A percentile compares a stretch with the other conserved stretches of the same genome.
Conservation (phyloP, 1,140 invertebrate species). For the Lutraria rhynchaena region DNA sequence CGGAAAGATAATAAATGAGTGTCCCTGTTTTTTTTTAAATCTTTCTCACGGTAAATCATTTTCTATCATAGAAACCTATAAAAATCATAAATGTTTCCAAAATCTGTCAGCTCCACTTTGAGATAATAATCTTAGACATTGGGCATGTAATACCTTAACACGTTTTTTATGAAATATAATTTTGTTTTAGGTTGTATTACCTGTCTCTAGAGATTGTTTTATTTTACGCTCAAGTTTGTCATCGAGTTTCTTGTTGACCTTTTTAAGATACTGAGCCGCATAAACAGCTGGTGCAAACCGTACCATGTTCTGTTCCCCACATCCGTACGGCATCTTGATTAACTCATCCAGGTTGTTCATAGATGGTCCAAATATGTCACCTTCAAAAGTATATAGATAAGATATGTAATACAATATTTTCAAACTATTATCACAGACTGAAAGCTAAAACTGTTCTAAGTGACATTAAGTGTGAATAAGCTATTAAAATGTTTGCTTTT, state of each 20-base stretch:
- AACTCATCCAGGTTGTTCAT: constrained; percentile 83
- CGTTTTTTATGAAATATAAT: too few species aligned
- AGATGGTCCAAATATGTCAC: constrained; percentile 72
- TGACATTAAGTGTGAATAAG: background rate
- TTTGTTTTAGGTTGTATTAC: too few species aligned
- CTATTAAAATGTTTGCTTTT: background rate
- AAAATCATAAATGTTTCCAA: too few species aligned
- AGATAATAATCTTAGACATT: too few species aligned
- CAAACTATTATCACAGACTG: background rate
- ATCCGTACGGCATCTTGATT: constrained; percentile 91
- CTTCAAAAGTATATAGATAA: constrained; percentile 52
- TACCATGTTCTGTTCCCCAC: constrained; percentile 97
- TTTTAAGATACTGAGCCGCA: constrained; percentile 89
- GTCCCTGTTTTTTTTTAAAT: too few species aligned
- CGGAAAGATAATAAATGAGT: too few species aligned
- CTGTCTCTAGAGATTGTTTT: constrained; percentile 88
- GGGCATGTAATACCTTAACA: too few species aligned
- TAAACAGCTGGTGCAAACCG: constrained; percentile 95
- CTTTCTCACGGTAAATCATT: too few species aligned
- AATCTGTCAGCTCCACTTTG: too few species aligned
- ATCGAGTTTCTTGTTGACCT: constrained; percentile 83
- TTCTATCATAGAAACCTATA: too few species aligned
- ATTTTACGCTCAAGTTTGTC: constrained; percentile 88
- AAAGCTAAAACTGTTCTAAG: background rate
- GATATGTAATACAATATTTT: background rate